Conservation (phyloP, 2,113 vertebrate species). For the Poeciliopsis occidentalis region DNA sequence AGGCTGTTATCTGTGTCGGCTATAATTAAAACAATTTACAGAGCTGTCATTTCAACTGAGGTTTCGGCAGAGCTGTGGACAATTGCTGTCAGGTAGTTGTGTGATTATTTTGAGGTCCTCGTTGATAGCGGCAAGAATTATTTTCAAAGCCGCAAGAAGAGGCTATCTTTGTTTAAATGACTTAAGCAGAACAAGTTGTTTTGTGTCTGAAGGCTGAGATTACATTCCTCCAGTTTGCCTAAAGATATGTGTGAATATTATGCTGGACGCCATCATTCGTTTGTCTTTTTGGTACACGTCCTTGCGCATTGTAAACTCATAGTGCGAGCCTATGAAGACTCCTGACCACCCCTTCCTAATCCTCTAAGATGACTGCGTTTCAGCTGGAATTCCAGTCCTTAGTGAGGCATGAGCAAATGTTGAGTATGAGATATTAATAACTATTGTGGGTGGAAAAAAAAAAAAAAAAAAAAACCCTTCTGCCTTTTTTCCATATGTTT, state of each 20-base stretch:
- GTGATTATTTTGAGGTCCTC: conserved; percentile 61
- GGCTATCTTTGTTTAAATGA: conserved; percentile 48
- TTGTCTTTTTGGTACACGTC: conserved; percentile 37
- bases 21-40: conserved; percentile 78
- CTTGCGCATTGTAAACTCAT: conserved; percentile 30
- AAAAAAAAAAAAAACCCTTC: conserved; percentile 55
- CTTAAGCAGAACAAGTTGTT: conserved; percentile 41
- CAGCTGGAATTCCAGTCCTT: conserved; percentile 73
- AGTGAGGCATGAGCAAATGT: conserved; percentile 73
- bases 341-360: conserved; percentile 55
- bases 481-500: conserved; percentile 75
- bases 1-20: conserved; percentile 67
- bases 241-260: conserved; percentile 23
- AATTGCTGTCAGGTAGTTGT: conserved; percentile 64
- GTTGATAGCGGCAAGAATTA: conserved; percentile 55
- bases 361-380: conserved; percentile 61
- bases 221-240: conserved; percentile 55
- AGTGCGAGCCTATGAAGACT: conserved; percentile 53
- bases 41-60: conserved; percentile 66
- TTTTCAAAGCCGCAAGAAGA: conserved; percentile 37
- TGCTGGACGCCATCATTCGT: conserved; percentile 27
- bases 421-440: conserved; percentile 74
- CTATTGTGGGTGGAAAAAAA: conserved; percentile 66
- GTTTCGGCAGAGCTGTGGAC: conserved; percentile 56
- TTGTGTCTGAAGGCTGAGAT: conserved; percentile 42